Evolutionary conservation across 2,797 vertebrate genomes (phyloP), one percentile per base, ranked within the genome.

Genomic region (Telmatherina bonti): DNA sequence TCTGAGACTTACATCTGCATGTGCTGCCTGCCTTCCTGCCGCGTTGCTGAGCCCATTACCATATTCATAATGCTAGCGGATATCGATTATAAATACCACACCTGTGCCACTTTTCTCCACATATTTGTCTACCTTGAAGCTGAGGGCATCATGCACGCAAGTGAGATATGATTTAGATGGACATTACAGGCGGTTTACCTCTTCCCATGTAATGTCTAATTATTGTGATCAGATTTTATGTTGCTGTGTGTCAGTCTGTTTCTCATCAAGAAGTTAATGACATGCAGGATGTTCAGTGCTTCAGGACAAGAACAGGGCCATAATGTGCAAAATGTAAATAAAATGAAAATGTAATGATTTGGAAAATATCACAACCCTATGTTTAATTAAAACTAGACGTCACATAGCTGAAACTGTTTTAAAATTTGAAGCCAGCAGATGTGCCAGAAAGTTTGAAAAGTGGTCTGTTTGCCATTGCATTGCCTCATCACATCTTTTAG

Each of bases 21-120:
- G 90, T 85, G 80, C 75, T 55, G 82, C 84, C 76, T 69, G 82
- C 78, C 67, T 74, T 63, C 82, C 89, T 82, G 87, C 85, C 38
- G 65, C 79, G 86, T 74, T 74, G 78, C 89, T 81, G 83, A 76
- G 84, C 87, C 75, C 15, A 92, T 93, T 93, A 90, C 85, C 90
- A 91, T 94, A 92, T 92, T 92, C 86, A 92, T 92, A 89, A 87
- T 75, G 85, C 88, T 85, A 80, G 77, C n/a, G 63, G 79, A 85
- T 91, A 90, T 92, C 85, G 86, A 89, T 90, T 91, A 87, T 91
- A 90, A 90, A 89, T 85, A 81, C 77, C 88, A 85, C 91, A 92
- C 90, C 90, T 93, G 91, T 88, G 89, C 84, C 87, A 84, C 84
- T 86, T 84, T 82, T 82, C 72, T 62, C 53, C 74, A 41, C 64